Base-by-base conservation (phyloP, 64 coral and sea anemone species). In the Acropora tenuis region DNA sequence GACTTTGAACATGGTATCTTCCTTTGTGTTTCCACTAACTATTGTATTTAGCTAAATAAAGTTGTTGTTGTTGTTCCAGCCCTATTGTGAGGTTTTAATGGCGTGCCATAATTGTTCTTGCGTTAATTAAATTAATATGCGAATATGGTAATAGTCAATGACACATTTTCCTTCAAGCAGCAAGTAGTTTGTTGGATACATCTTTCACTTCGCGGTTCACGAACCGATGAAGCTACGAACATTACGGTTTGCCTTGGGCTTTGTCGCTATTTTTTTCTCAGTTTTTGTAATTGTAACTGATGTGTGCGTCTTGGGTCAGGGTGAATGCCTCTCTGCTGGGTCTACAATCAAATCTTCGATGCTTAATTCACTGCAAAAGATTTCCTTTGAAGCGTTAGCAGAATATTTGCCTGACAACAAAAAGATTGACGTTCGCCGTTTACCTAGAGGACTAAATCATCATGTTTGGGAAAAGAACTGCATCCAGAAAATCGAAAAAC, bases 401-500 rank as follows among this genome's bases (percentile, higher is more conserved):
- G 40, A 11, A 41, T 16, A 15, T 8, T n/a, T 17, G 63, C 7
- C 3, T 71, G 68, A 5, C 13, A 42, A 84, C 43, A 6, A n/a
- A 6, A 61, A 69, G 13, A 61, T 66, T 1, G 13, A 84, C 6
- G 61, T 84, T 10, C 16, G 18, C 17, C 42, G 42, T 15, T 47
- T 19, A 8, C 42, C 60, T 16, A 48, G 2, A 10, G 81, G 81
- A 69, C 18, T 84, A 47, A 84, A 69, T 8, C 81, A 84, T 61
- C 81, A 84, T 47, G 42, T 69, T 46, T 84, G 81, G 81, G 18
- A 48, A 84, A 47, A 69, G 20, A 84, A 67, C 61, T 84, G 81
- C 43, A 16, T 69, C 41, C 44, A n/a, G 18, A 84, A 42, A n/a
- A 68, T 69, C 45, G 81, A 84, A 48, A 68, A 3, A 15, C 60